Base-by-base conservation (phyloP, 2,797 vertebrate genomes). In the Orestias chungarensis region DNA sequence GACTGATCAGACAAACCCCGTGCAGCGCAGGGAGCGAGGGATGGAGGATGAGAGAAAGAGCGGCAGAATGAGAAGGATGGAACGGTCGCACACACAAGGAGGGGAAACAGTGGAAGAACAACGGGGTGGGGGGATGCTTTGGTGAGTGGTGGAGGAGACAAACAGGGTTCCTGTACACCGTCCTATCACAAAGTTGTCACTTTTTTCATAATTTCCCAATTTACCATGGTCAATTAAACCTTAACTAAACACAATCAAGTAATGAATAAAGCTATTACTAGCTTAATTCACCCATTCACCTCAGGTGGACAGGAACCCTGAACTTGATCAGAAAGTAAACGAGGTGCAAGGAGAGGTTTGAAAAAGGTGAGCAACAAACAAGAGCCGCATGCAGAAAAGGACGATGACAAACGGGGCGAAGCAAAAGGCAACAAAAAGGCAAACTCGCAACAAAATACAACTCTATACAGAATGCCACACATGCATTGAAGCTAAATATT, bases 1-100 rank as follows among this genome's bases (percentile, higher is more conserved):
- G 96, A 96, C 97, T 99, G 94, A 94, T 95, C 95, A 95, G 93
- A 92, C 81, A 92, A 93, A 93, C 88, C 91, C 92, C 91, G 86
- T 68, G 89, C 80, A 86, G 90, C 86, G 87, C 91, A 90, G 89
- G 91, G 92, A 92, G 91, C 86, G 93, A 94, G 93, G 91, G 90
- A 93, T 95, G 94, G 93, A 92, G 93, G 93, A 95, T 95, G 94
- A 95, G 93, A 95, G 94, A 94, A 93, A 95, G 91, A 95, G 93
- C 88, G 86, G 92, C 87, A 95, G 92, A 92, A 95, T 95, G 94
- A 95, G 94, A 94, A 64, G 93, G 91, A 95, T 95, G 94, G 92
- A 93, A 91, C 91, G 84, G 86, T 92, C 65, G 85, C 90, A 93
- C 93, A 94, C 92, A 92, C 80, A 89, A 92, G 90, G 91, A 85